phyloP scores from a whole-genome alignment of 2,888 invertebrate genomes.

The Drosophila falleni region DNA sequence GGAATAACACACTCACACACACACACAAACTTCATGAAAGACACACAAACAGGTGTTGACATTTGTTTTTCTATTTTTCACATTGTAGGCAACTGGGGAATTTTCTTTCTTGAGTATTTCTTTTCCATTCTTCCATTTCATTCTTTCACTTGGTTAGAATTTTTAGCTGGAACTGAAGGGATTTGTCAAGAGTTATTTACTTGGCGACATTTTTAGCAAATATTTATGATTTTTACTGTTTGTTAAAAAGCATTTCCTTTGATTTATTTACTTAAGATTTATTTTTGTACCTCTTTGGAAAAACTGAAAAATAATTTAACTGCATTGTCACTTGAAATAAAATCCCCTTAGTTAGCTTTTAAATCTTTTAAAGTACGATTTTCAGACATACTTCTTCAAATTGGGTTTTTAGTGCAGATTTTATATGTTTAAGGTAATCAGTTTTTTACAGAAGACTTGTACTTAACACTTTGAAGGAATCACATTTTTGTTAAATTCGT shows the following conservation, averaged over 20 bases:
- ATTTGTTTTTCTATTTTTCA: conserved; percentile 13
- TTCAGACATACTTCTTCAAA: neutral
- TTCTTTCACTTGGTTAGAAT: conserved; percentile 22
- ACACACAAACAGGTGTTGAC: conserved; percentile 7
- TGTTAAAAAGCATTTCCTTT: conserved; percentile 10
- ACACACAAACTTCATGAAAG: neutral
- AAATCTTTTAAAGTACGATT: neutral
- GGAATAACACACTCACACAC: conserved; percentile 23
- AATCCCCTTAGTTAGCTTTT: neutral
- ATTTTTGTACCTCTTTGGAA: conserved; percentile 10
- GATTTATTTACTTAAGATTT: conserved; percentile 36
- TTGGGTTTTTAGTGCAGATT: neutral
- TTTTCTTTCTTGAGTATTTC: conserved; percentile 20
- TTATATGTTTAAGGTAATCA: neutral
- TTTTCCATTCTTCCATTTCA: conserved; percentile 17
- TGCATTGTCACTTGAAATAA: neutral
- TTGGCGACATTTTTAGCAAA: conserved; percentile 58
- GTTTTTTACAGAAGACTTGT: neutral
- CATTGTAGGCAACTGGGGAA: conserved; percentile 35
- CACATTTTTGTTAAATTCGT: neutral
- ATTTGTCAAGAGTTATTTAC: conserved; percentile 41
- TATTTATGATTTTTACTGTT: conserved; percentile 51
- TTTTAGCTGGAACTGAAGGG: conserved; percentile 33
- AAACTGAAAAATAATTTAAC: conserved; percentile 3
- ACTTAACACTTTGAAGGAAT: neutral